Evolutionary conservation across 2,113 vertebrate genomes (phyloP).

Genomic region (Anoplopoma fimbria): DNA sequence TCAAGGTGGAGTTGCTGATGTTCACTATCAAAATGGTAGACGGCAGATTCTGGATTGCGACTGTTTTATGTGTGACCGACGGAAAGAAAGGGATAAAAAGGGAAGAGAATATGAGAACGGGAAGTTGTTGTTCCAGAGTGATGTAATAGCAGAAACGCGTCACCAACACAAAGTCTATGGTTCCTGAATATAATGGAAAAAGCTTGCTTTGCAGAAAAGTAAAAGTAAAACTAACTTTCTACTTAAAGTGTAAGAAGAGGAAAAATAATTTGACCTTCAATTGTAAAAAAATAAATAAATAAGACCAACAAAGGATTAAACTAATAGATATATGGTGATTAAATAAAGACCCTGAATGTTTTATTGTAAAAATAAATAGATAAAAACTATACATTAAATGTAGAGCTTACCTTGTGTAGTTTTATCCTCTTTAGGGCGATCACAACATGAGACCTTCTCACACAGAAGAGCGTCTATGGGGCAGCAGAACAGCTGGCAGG

Average conservation of each 20-base stretch:
- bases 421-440: conserved; percentile 11
- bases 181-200: not conserved
- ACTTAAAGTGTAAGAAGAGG: not conserved
- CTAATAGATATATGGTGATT: not conserved
- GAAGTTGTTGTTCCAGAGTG: conserved; percentile 57
- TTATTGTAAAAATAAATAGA: not conserved
- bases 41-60: conserved; percentile 8
- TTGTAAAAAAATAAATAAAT: not conserved
- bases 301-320: not conserved
- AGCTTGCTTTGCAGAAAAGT: not conserved
- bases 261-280: not conserved
- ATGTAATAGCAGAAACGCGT: not conserved
- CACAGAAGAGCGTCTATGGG: conserved; percentile 41
- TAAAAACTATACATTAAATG: not conserved
- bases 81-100: conserved; percentile 32
- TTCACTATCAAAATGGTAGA: conserved; percentile 76
- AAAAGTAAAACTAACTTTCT: too few species aligned
- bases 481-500: conserved; percentile 70
- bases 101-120: conserved; percentile 48
- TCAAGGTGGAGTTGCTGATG: conserved; percentile 81
- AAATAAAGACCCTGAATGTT: not conserved
- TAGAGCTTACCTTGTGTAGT: conserved; percentile 54
- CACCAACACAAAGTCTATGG: not conserved
- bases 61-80: conserved; percentile 30
- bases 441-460: conserved; percentile 27